Percentiles rank a stretch among this genome's conserved stretches.
phyloP scores from a whole-genome alignment of 2,888 invertebrate species.

The Orthonychiurus folsomi region DNA sequence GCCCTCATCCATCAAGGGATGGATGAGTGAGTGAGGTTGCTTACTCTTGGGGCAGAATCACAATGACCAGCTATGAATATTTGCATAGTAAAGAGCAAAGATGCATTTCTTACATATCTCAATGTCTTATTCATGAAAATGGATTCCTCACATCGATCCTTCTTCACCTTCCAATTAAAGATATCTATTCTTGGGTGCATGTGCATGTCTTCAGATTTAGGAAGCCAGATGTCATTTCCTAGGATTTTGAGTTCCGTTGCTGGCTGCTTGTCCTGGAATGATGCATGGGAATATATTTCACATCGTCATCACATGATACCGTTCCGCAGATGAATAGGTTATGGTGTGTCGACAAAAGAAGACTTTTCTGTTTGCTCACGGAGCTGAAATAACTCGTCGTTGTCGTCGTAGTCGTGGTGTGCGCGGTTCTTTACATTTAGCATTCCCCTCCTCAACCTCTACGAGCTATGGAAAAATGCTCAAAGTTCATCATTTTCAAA shows the following conservation, averaged over 20 bases:
- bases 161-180: too few species aligned
- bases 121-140: too few species aligned
- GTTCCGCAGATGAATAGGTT: neutral
- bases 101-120: too few species aligned
- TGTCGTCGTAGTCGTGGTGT: neutral
- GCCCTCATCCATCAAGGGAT: too few species aligned
- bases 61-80: too few species aligned
- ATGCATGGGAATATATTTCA: neutral
- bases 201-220: constrained; percentile 1
- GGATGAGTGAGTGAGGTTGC: too few species aligned
- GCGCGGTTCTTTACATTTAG: neutral
- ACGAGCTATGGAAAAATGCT: too few species aligned
- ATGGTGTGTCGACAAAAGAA: neutral
- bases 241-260: neutral
- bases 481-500: constrained; percentile 1
- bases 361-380: constrained; percentile 11
- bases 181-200: too few species aligned
- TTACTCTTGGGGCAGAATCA: too few species aligned
- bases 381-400: constrained; percentile 10
- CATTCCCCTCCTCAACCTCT: neutral
- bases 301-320: neutral
- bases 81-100: too few species aligned
- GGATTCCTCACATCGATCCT: too few species aligned
- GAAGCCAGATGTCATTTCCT: neutral
- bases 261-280: neutral